Percentiles rank a stretch among this genome's conserved stretches.
These are phyloP conservation scores for Neodiprion fabricii DNA, from an alignment of 1,140 invertebrate species.

Conservation along the genomic window DNA sequence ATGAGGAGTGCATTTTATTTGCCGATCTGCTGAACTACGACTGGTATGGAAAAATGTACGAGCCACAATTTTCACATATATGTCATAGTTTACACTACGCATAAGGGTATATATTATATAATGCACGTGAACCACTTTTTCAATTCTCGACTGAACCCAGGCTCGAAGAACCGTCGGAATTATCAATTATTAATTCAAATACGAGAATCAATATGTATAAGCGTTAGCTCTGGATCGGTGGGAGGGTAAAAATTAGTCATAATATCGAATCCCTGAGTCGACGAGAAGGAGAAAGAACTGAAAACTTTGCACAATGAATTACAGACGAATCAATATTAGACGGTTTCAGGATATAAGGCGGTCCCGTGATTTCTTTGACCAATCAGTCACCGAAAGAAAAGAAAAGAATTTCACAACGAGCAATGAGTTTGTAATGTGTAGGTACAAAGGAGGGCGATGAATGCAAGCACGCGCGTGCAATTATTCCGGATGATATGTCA, in stretches of 20 bases:
- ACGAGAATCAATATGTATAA: slow-evolving; percentile 1
- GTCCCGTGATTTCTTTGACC: not conserved
- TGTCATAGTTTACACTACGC: not conserved
- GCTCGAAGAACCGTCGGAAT: not conserved
- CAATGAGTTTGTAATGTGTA: too few relatives aligned
- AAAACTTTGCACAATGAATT: not conserved
- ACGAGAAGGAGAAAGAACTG: not conserved
- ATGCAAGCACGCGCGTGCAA: too few relatives aligned
- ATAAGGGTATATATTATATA: not conserved
- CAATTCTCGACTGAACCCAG: not conserved
- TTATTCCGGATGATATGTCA: too few relatives aligned
- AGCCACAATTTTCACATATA: not conserved
- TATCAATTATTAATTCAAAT: not conserved
- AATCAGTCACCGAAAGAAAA: not conserved
- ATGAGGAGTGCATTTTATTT: not conserved
- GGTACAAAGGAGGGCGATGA: too few relatives aligned
- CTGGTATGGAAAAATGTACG: not conserved
- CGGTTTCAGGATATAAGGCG: not conserved
- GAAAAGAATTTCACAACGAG: not conserved
- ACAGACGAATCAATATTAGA: not conserved
- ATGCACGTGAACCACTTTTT: not conserved
- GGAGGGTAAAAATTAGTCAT: not conserved
- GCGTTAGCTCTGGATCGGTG: not conserved
- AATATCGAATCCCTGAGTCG: not conserved
- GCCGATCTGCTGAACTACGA: not conserved